Conservation (phyloP, 2,797 vertebrate species). For the Enteromius fasciolatus region DNA sequence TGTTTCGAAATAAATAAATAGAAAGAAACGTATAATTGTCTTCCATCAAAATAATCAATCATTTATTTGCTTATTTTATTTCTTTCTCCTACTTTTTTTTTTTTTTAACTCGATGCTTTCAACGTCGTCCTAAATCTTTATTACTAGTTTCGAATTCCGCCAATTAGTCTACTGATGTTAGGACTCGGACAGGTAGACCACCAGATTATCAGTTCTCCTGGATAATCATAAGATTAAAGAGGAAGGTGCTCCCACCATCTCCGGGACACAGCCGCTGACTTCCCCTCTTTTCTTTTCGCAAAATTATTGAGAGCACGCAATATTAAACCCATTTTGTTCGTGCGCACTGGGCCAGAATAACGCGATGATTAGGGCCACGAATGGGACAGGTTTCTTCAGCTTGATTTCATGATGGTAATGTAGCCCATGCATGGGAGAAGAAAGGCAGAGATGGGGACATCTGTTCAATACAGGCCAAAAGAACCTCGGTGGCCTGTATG, state of each 20-base stretch:
- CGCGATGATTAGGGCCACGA: conserved; percentile 94
- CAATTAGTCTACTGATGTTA: conserved; percentile 24
- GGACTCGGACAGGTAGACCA: conserved; percentile 78
- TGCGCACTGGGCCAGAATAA: conserved; percentile 98
- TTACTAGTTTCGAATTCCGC: conserved; percentile 43
- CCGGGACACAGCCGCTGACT: conserved; percentile 61
- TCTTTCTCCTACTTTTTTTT: background rate
- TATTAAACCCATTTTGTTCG: conserved; percentile 95
- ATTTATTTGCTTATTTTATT: background rate
- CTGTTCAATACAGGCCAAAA: conserved; percentile 84
- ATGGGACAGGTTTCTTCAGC: conserved; percentile 94
- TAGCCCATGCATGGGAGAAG: conserved; percentile 91
- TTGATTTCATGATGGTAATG: conserved; percentile 94
- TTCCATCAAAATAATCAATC: background rate
- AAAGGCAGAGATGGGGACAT: conserved; percentile 95
- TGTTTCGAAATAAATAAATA: background rate
- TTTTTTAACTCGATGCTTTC: background rate
- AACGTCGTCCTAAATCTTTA: conserved; percentile 24
- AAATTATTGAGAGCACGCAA: conserved; percentile 93
- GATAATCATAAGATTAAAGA: conserved; percentile 86
- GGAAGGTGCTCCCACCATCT: conserved; percentile 44
- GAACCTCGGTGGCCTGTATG: conserved; percentile 72
- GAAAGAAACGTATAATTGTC: background rate
- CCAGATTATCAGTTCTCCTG: conserved; percentile 84
- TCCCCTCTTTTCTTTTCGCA: conserved; percentile 73